Conservation (phyloP, 30 jellyfish, hydroid and myxozoan species). For the Hydractinia echinata region DNA sequence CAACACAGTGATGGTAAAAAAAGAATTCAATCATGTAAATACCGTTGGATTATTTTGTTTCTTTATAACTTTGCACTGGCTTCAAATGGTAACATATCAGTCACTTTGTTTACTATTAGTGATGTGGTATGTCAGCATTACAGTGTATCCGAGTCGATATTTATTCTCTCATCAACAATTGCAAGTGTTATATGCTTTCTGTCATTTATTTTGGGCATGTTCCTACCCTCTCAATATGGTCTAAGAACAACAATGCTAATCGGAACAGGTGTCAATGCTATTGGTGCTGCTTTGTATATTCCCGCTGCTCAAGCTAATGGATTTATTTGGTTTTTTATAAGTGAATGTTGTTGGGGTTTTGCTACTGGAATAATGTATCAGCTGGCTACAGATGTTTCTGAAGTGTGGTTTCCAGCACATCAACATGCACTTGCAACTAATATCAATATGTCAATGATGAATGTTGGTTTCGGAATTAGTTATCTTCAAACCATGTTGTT, state of each 20-base stretch:
- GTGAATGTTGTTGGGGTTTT: neutral
- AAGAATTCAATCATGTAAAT: neutral
- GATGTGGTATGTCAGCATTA: neutral
- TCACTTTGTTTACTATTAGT: conserved; percentile 9
- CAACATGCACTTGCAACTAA: neutral
- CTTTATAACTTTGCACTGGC: neutral
- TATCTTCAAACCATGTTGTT: neutral
- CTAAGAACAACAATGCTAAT: neutral
- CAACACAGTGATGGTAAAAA: neutral
- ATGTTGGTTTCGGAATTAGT: neutral
- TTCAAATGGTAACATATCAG: neutral
- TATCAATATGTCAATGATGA: neutral
- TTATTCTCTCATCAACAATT: neutral
- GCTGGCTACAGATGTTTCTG: neutral
- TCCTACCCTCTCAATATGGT: neutral
- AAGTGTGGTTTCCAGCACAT: conserved; percentile 7
- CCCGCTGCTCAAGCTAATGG: neutral
- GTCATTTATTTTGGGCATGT: neutral
- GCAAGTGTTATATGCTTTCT: neutral
- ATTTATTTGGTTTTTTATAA: neutral
- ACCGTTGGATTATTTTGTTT: conserved; percentile 2
- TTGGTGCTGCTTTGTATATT: neutral
- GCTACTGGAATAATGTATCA: neutral
- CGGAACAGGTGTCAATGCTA: neutral
- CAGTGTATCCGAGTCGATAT: neutral